Evolutionary conservation across 2,888 invertebrate species (phyloP).

Genomic region (Monochamus alternatus): DNA sequence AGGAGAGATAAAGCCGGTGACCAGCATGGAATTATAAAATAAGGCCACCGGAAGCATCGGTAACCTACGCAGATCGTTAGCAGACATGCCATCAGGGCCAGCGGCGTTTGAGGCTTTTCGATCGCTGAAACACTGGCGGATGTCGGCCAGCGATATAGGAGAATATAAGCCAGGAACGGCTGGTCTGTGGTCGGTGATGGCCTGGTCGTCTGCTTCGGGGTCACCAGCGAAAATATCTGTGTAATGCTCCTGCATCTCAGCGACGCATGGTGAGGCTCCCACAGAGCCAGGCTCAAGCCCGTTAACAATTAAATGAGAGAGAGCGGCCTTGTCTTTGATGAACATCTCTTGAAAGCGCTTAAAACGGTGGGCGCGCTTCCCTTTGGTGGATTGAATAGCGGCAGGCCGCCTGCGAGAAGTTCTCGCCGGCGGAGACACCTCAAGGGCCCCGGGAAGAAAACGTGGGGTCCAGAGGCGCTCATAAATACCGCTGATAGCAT

Average conservation of each 20-base stretch:
- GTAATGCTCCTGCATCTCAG: not conserved
- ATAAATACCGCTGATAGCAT: too few species aligned
- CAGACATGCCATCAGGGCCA: slow-evolving; percentile 6
- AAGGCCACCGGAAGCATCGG: not conserved
- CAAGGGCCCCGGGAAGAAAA: too few species aligned
- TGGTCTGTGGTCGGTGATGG: not conserved
- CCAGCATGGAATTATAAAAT: not conserved
- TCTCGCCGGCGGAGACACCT: too few species aligned
- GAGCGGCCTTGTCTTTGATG: not conserved
- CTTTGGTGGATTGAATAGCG: not conserved
- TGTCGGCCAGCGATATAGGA: not conserved
- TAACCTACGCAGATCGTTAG: not conserved
- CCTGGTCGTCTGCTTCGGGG: not conserved
- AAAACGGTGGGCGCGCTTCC: not conserved
- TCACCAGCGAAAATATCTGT: not conserved
- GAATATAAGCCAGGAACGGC: not conserved
- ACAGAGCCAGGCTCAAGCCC: not conserved
- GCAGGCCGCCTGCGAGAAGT: too few species aligned
- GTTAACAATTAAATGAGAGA: not conserved
- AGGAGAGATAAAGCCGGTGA: slow-evolving; percentile 9
- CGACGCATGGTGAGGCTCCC: not conserved
- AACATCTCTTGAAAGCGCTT: slow-evolving; percentile 7
- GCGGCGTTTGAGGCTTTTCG: not conserved
- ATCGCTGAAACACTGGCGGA: not conserved
- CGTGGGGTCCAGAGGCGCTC: too few species aligned